Conservation (phyloP, 2,113 vertebrate species). For the Sciurus niger region DNA sequence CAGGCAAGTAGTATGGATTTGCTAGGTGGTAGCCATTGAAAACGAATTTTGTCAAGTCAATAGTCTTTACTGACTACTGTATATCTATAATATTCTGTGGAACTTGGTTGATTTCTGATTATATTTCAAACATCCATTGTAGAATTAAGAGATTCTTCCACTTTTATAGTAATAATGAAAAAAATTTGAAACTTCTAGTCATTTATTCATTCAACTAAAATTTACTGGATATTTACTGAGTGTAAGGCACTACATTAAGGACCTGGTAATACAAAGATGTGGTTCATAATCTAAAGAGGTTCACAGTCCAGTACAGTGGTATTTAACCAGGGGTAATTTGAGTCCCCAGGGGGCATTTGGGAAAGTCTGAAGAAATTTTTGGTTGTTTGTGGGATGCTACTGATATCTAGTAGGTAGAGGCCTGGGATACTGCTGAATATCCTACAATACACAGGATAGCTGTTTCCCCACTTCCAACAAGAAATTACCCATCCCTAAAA, state of each 20-base stretch:
- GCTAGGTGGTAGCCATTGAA: background rate
- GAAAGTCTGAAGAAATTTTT: background rate
- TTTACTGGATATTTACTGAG: background rate
- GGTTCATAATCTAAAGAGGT: background rate
- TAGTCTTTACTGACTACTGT: background rate
- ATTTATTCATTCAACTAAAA: background rate
- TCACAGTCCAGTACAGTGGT: background rate
- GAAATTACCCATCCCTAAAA: background rate
- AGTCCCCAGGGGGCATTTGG: background rate
- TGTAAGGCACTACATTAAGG: background rate
- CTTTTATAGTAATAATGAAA: background rate
- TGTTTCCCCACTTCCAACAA: background rate
- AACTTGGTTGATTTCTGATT: background rate
- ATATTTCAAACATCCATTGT: background rate
- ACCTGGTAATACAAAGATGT: background rate
- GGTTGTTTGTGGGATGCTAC: background rate
- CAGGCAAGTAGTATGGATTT: background rate
- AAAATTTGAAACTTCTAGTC: background rate
- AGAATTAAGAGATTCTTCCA: background rate
- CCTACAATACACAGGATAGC: background rate
- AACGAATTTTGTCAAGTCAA: slow-evolving; percentile 8
- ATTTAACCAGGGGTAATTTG: background rate
- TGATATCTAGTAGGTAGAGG: background rate
- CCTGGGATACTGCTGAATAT: background rate
- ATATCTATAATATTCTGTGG: background rate